Conservation (phyloP, 2,797 vertebrate species). For the Silurus lanzhouensis region DNA sequence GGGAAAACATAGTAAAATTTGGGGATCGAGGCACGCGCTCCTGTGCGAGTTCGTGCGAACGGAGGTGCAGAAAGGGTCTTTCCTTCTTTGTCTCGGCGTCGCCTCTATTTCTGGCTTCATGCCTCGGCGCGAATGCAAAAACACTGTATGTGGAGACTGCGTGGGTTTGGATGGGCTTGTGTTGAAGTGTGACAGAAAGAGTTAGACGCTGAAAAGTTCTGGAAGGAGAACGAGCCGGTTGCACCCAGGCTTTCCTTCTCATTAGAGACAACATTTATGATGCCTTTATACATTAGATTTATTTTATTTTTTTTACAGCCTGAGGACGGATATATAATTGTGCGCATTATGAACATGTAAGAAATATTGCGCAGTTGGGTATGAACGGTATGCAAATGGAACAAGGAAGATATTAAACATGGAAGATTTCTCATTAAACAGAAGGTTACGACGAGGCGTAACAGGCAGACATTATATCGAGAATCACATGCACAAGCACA, state of each 20-base stretch:
- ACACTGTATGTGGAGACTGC: slow-evolving; percentile 17
- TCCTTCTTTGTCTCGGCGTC: slow-evolving; percentile 34
- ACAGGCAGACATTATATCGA: neutral
- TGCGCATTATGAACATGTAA: neutral
- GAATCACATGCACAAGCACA: slow-evolving; percentile 8
- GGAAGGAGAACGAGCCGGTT: neutral
- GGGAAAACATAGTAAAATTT: slow-evolving; percentile 27
- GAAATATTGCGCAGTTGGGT: neutral
- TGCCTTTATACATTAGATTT: slow-evolving; percentile 2
- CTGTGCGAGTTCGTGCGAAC: slow-evolving; percentile 11
- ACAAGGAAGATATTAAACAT: neutral
- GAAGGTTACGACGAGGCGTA: neutral
- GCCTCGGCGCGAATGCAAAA: slow-evolving; percentile 18
- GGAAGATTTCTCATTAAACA: neutral
- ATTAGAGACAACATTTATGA: slow-evolving; percentile 29
- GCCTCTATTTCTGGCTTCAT: slow-evolving; percentile 37
- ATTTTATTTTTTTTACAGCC: neutral
- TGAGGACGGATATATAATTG: neutral
- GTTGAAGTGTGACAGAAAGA: slow-evolving; percentile 29
- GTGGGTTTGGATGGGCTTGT: slow-evolving; percentile 25
- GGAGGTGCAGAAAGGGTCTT: slow-evolving; percentile 37
- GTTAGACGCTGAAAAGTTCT: slow-evolving; percentile 15
- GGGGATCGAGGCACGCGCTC: slow-evolving; percentile 29
- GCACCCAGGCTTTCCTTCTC: slow-evolving; percentile 54
- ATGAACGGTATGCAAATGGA: neutral